Conservation (phyloP, 2,888 invertebrate genomes). For the Philonicus albiceps region DNA sequence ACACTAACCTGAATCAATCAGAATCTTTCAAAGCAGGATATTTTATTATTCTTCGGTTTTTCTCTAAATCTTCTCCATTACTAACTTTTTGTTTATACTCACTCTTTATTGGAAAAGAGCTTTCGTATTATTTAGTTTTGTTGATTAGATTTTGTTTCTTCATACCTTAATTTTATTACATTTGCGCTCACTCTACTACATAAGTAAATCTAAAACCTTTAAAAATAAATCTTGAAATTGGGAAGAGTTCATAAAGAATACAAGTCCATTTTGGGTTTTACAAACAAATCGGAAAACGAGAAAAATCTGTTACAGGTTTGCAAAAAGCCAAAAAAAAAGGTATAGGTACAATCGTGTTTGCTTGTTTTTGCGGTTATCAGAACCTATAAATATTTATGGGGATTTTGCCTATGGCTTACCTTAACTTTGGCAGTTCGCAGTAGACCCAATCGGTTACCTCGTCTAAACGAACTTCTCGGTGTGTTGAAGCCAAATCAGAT, state of each 20-base stretch:
- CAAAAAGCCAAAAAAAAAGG: not conserved
- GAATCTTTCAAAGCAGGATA: not conserved
- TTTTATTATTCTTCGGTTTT: not conserved
- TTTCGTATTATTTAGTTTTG: not conserved
- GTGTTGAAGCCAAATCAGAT: conserved; percentile 75
- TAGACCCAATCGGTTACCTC: conserved; percentile 84
- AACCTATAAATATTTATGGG: not conserved
- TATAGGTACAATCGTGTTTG: not conserved
- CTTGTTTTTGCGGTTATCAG: not conserved
- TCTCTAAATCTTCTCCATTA: not conserved
- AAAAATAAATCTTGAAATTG: not conserved
- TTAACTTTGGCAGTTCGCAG: conserved; percentile 76
- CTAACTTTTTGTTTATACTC: not conserved
- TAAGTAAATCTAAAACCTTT: not conserved
- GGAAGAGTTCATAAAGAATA: not conserved
- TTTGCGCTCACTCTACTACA: not conserved
- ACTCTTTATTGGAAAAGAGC: not conserved
- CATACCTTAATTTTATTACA: not conserved
- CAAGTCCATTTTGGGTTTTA: not conserved
- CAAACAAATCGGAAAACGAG: not conserved
- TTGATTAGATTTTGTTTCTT: not conserved
- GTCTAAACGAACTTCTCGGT: conserved; percentile 76
- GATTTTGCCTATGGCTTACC: conserved; percentile 62
- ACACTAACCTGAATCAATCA: not conserved
- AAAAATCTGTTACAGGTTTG: not conserved